Evolutionary conservation across 1,140 invertebrate genomes (phyloP), one percentile per base, ranked within the genome.

Genomic region (Subanguina moxae): DNA sequence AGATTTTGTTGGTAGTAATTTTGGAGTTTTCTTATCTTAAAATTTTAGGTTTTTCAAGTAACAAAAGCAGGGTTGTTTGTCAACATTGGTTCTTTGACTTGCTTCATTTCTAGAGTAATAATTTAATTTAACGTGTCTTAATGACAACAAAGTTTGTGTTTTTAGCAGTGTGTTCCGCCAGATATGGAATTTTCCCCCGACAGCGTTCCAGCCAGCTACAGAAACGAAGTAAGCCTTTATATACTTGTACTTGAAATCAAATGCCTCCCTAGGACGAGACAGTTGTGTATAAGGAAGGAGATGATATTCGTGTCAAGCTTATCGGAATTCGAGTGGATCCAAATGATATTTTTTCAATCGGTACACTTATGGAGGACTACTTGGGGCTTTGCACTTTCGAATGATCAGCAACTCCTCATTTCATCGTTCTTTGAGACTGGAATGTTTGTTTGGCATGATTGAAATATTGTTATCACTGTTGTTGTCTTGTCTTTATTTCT

Each of bases 161-260:
- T 38, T 38, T 38, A 94, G 86, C 93, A 97, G 88, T 96, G 93
- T 1, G 98, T 99, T 78, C 95, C 95, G 68, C 90, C 92, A 56
- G 94, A 99, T 84, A 97, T 99, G 93, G 91, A 97, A 82, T 98
- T 96, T 86, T 97, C 96, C 85, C 92, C 94, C 0, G 94, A 94
- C 85, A 90, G 91, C 32, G 94, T 91, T 85, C 94, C 94, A 57
- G 92, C 93, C 0, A 98, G 95, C 83, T 99, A 98, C 82, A 97
- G 96, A 85, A 96, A 93, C 15, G 93, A 94, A 38, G 32, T 38
- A 38, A 38, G 32, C 11, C 32, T 38, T 38, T 3, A 38, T 5
- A 11, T 11, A 38, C 3, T 38, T 5, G 3, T 38, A 5, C 11
- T 11, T 38, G 32, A 38, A 5, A 11, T 38, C 3, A 38, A 11